Evolutionary conservation across 2,797 vertebrate genomes (phyloP), one percentile per base, ranked within the genome.

Genomic region (Hypotaenidia okinawae): DNA sequence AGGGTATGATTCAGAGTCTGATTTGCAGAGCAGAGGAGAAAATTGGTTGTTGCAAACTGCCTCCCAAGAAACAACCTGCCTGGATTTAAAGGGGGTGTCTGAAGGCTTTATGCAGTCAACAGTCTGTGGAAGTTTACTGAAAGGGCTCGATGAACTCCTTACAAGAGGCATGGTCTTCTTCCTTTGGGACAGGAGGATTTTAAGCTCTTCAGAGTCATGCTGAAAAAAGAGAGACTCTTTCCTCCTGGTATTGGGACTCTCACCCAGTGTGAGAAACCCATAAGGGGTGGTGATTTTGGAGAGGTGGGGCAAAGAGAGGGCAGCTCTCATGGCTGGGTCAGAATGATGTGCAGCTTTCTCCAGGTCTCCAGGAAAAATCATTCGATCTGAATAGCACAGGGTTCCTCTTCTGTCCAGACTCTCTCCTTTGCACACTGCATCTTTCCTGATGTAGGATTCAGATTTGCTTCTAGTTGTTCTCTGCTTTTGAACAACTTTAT

Each of bases 161-260:
- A 62, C 5, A 11, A 95, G 52, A 19, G 68, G 32, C 1, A 7
- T 17, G 6, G 41, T 85, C 49, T 83, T 93, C 82, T 95, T 96
- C 55, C 90, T 97, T 32, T 91, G 92, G 35, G 86, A 69, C 17
- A 95, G 33, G 11, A 96, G 21, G 68, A 86, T 37, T 86, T 87
- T 97, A 35, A 96, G 35, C 6, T 96, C 93, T 77, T 90, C 69
- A 72, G 73, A 67, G 12, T 91, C 83, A 41, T 59, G 55, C 10
- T 97, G 96, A 92, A 98, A 97, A 78, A 99, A 98, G 10, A 99
- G 97, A 0, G 97, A 98, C 92, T 99, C 98, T 95, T 99, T 98
- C 49, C 97, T 98, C 28, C 87, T 97, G 95, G 98, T 98, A 47
- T 98, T 98, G 16, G 98, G 98, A 70, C 98, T 99, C 85, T 98